Percentiles rank a stretch among this genome's conserved stretches.
phyloP scores from a whole-genome alignment of 2,888 invertebrate species.

The Desoria tigrina region DNA sequence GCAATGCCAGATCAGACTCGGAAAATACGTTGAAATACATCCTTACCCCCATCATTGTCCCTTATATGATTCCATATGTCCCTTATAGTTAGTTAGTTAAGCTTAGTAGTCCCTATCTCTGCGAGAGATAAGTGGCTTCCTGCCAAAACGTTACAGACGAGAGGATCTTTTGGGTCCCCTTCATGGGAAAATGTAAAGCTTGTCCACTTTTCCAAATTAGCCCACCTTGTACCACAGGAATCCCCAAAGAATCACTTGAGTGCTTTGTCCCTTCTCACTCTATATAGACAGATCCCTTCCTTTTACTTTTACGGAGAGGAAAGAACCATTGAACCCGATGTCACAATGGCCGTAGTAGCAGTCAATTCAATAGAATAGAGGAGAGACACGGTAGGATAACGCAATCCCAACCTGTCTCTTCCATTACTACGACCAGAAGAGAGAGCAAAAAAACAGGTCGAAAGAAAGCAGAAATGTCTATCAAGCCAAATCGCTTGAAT shows the following conservation, averaged over 20 bases:
- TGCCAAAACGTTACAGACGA: slow-evolving; percentile 20
- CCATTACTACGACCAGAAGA: neutral
- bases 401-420: neutral
- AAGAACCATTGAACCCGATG: neutral
- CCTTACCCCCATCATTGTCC: too few relatives aligned
- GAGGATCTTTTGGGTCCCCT: neutral
- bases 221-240: neutral
- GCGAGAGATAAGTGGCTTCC: slow-evolving; percentile 10
- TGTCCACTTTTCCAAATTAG: slow-evolving; percentile 25
- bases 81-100: too few relatives aligned
- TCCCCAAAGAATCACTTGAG: slow-evolving; percentile 11
- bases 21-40: too few relatives aligned
- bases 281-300: neutral
- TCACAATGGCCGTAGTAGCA: neutral
- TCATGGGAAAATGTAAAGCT: slow-evolving; percentile 10
- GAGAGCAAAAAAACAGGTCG: neutral
- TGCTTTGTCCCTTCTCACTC: neutral
- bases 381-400: too few relatives aligned
- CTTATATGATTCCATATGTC: too few relatives aligned
- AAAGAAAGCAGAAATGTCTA: slow-evolving; percentile 6
- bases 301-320: too few relatives aligned
- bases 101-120: too few relatives aligned
- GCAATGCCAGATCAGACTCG: too few relatives aligned
- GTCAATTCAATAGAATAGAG: neutral
- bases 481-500: slow-evolving; percentile 2